Evolutionary conservation across 2,888 invertebrate genomes (phyloP), one percentile per base, ranked within the genome.

Genomic region (Heliconius sara): DNA sequence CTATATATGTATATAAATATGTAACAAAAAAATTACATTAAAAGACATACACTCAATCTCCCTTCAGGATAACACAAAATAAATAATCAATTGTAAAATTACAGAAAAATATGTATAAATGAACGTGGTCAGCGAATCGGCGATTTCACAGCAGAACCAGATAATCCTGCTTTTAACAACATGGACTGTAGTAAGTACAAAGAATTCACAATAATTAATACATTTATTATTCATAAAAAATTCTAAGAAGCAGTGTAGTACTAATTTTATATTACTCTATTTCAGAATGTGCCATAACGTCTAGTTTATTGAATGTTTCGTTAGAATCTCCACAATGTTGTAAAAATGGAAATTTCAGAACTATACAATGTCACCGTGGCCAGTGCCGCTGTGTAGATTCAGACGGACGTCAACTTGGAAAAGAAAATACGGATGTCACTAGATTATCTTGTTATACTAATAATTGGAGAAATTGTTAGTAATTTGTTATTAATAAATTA

Each of bases 131-230:
- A 87, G 0, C 91, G 91, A 82, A 95, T 97, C 80, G 95, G 91
- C 70, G 85, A 93, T 68, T 96, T 94, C 85, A 90, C 90, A 85
- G 95, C 95, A 0, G 78, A 85, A 6, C 92, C 92, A 16, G 86
- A 89, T 34, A 92, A 94, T 6, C 81, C 85, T 0, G 92, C 90
- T 63, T 95, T 93, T 16, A 82, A 89, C 0, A 83, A 86, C 0
- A 96, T 96, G 96, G 91, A 96, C 88, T 97, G 97, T 86, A 96
- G 97, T 97, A 91, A 96, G 96, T 95, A 71, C 7, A 25, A 52
- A 25, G 25, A 72, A 39, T 43, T 27, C 63, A 39, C 12, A 19
- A 65, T 57, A 22, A 30, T 57, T 13, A 65, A 63, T 63, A 60
- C 47, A 47, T 47, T 47, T 22, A 57, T 57, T 12, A n/a, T 2